phyloP scores from a whole-genome alignment of 2,888 invertebrate genomes.

The Sussaba pulchella region DNA sequence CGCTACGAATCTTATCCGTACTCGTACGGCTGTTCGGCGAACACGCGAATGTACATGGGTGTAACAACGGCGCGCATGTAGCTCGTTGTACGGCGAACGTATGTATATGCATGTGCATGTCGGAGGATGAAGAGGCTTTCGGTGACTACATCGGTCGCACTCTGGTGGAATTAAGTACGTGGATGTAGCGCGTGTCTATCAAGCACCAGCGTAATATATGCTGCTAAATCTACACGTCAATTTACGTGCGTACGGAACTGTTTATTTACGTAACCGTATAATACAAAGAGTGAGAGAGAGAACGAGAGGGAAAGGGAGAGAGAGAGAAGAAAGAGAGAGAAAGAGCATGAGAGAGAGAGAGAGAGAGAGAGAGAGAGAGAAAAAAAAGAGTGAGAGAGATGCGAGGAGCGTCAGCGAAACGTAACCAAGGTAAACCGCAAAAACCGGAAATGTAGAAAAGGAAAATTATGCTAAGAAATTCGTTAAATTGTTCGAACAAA shows the following conservation, averaged over 20 bases:
- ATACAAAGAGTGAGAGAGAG: slow-evolving; percentile 33
- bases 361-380: too few species aligned
- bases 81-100: background rate
- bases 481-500: background rate
- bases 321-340: slow-evolving; percentile 24
- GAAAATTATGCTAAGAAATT: background rate
- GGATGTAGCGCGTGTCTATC: background rate
- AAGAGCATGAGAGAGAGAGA: too few species aligned
- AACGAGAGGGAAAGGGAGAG: slow-evolving; percentile 34
- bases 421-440: background rate
- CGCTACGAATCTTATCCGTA: slow-evolving; percentile 18
- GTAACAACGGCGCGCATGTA: slow-evolving; percentile 8
- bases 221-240: slow-evolving; percentile 34
- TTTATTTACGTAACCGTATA: slow-evolving; percentile 56
- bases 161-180: slow-evolving; percentile 34
- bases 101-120: slow-evolving; percentile 12
- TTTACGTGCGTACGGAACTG: slow-evolving; percentile 52
- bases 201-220: slow-evolving; percentile 16
- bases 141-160: slow-evolving; percentile 37
- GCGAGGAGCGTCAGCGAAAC: too few species aligned
- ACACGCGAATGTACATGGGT: slow-evolving; percentile 28
- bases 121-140: slow-evolving; percentile 28
- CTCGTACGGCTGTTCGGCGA: background rate
- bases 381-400: too few species aligned
- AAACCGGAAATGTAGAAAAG: too few species aligned